Percentiles rank a stretch among this genome's conserved stretches.
These are phyloP conservation scores for Tenthredo notha DNA, from an alignment of 2,888 invertebrate genomes.

Conservation along the genomic window DNA sequence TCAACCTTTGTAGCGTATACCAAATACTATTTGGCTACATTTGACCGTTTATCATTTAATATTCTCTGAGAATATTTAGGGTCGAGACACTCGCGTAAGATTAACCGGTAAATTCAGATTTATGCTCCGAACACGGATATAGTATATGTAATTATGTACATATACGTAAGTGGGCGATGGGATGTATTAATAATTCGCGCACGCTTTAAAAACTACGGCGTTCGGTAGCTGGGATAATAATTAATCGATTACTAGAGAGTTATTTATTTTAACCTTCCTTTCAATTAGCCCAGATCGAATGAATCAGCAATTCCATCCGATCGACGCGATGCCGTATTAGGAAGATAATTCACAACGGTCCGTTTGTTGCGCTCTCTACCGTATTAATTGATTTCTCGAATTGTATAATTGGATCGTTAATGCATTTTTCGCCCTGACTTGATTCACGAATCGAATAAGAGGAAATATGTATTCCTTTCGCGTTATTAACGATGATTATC, in stretches of 20 bases:
- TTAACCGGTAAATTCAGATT: conserved; percentile 21
- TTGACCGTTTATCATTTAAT: conserved; percentile 8
- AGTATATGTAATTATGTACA: not conserved
- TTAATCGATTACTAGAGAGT: conserved; percentile 65
- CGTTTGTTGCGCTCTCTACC: conserved; percentile 62
- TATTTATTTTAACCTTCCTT: conserved; percentile 67
- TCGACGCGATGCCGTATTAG: conserved; percentile 20
- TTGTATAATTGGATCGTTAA: conserved; percentile 65
- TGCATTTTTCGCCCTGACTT: conserved; percentile 49
- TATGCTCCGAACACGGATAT: conserved; percentile 19
- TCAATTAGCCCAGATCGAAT: conserved; percentile 70
- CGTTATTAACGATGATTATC: conserved; percentile 60
- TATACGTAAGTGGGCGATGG: not conserved
- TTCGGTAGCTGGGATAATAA: conserved; percentile 59
- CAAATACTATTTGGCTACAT: not conserved
- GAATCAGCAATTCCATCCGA: conserved; percentile 62
- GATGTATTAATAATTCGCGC: conserved; percentile 23
- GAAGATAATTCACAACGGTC: conserved; percentile 33
- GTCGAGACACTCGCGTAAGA: conserved; percentile 14
- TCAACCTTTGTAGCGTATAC: not conserved
- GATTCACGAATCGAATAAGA: conserved; percentile 49
- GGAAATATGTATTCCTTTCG: conserved; percentile 53
- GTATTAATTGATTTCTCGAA: conserved; percentile 70
- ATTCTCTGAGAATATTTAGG: conserved; percentile 12
- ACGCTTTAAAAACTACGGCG: conserved; percentile 15